Evolutionary conservation across 1,140 invertebrate genomes (phyloP).

Genomic region (Eciton burchellii): DNA sequence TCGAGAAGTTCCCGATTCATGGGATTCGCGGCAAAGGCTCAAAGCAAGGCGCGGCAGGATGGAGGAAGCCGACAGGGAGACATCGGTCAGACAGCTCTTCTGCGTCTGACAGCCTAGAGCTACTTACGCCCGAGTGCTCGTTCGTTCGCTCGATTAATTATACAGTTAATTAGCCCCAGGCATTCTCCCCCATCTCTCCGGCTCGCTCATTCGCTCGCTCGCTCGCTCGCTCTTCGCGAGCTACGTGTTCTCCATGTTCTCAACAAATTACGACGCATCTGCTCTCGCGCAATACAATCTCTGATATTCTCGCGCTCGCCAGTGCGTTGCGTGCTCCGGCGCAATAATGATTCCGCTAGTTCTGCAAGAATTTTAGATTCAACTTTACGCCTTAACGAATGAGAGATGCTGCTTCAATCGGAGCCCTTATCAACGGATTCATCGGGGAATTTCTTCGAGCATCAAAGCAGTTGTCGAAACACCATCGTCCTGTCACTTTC

Average conservation of each 20-base stretch:
- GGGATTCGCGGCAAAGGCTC: constrained; percentile 63
- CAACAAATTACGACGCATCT: constrained; percentile 57
- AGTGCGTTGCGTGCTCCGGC: not conserved
- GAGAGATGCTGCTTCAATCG: not conserved
- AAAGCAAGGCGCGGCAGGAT: constrained; percentile 40
- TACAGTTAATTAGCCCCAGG: constrained; percentile 74
- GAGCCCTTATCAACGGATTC: not conserved
- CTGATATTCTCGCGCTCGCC: constrained; percentile 20
- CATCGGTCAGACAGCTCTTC: constrained; percentile 74
- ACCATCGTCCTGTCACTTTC: too few relatives aligned
- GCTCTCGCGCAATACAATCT: constrained; percentile 46
- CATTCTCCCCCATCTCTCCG: constrained; percentile 44
- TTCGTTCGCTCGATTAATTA: constrained; percentile 76
- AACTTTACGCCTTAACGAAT: not conserved
- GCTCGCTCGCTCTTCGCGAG: too few relatives aligned
- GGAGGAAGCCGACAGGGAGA: constrained; percentile 70
- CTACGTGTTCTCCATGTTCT: constrained; percentile 58
- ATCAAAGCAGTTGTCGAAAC: not conserved
- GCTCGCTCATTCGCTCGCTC: too few relatives aligned
- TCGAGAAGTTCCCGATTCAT: constrained; percentile 65
- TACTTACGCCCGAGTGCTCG: constrained; percentile 72
- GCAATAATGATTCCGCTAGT: not conserved
- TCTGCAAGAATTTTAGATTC: constrained; percentile 14
- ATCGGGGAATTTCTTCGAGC: not conserved
- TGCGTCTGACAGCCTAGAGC: constrained; percentile 70